phyloP scores from a whole-genome alignment of 2,797 vertebrate species.

The Aldrovandia affinis region DNA sequence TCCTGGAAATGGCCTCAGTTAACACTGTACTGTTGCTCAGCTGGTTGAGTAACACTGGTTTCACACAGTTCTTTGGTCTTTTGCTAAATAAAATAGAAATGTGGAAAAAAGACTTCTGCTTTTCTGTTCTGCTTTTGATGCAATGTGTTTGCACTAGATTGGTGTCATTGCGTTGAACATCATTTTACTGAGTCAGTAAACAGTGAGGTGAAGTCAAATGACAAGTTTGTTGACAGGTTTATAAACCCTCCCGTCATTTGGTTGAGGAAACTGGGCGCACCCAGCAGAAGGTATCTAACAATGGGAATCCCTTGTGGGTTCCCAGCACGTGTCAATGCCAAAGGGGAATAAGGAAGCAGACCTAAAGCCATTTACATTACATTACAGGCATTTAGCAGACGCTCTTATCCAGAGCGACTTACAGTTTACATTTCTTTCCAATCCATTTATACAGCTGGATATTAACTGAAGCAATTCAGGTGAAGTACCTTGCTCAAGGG shows the following conservation, averaged over 20 bases:
- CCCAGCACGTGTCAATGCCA: background rate
- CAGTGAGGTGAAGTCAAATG: background rate
- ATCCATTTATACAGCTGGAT: too few species aligned
- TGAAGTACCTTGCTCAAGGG: too few species aligned
- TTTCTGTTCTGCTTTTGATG: background rate
- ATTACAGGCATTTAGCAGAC: too few species aligned
- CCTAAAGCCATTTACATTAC: background rate
- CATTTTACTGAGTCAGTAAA: background rate
- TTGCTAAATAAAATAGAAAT: background rate
- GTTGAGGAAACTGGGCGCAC: background rate
- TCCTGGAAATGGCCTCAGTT: too few species aligned
- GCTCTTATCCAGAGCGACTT: too few species aligned
- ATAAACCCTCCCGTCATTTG: slow-evolving; percentile 1
- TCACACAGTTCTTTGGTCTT: background rate
- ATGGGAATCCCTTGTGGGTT: background rate
- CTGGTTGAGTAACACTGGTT: background rate
- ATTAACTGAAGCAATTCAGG: too few species aligned
- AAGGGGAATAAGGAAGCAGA: background rate
- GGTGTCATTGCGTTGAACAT: background rate
- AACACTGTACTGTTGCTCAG: background rate
- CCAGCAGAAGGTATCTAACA: background rate
- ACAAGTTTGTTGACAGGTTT: background rate
- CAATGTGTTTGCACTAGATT: background rate
- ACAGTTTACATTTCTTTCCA: too few species aligned
- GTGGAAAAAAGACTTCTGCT: background rate